Conservation (phyloP, 2,888 invertebrate genomes). For the Diploptera punctata region DNA sequence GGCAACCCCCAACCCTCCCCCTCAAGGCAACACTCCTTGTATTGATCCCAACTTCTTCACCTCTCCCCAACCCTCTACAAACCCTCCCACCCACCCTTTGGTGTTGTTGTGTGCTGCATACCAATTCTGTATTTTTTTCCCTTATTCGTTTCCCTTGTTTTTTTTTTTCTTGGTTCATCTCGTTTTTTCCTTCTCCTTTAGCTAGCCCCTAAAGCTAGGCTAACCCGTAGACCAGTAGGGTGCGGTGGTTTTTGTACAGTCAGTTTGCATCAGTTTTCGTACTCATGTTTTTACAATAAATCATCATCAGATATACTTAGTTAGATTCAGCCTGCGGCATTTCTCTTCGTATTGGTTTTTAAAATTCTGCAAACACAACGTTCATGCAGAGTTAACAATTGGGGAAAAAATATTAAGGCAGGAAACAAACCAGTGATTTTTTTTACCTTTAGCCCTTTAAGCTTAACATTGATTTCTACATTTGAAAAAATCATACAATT, state of each 20-base stretch:
- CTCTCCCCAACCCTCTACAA: constrained; percentile 20
- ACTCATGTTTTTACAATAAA: neutral
- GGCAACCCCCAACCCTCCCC: constrained; percentile 4
- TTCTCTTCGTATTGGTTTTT: no score
- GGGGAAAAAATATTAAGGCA: no score
- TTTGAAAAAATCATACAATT: no score
- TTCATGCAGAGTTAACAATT: no score
- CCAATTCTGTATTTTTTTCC: constrained; percentile 37
- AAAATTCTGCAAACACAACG: no score
- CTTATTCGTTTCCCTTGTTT: constrained; percentile 28
- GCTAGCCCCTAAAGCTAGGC: constrained; percentile 23
- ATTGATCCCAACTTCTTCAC: constrained; percentile 39
- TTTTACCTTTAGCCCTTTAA: no score
- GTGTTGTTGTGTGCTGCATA: constrained; percentile 42
- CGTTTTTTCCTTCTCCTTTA: constrained; percentile 12
- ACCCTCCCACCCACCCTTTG: constrained; percentile 21
- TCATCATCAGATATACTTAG: no score
- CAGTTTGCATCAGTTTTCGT: neutral
- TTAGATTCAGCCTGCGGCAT: no score
- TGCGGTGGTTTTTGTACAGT: constrained; percentile 12
- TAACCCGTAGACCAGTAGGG: constrained; percentile 21
- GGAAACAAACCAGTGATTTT: no score
- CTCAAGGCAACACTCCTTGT: constrained; percentile 36
- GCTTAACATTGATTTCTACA: no score
- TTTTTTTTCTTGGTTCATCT: constrained; percentile 25